These are phyloP conservation scores for Coleophora flavipennella DNA, from an alignment of 2,888 invertebrate species.

Conservation along the genomic window DNA sequence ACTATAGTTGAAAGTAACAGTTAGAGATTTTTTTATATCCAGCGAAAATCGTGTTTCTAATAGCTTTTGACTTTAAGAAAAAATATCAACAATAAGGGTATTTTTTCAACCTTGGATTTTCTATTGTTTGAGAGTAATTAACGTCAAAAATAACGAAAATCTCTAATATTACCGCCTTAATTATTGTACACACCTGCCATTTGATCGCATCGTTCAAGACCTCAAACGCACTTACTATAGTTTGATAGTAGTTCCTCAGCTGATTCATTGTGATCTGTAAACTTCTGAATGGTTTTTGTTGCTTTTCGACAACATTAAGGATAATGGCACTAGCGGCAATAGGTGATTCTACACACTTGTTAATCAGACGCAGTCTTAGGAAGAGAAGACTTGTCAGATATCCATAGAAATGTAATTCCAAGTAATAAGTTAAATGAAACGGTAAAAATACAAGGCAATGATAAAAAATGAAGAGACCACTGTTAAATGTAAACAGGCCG, in stretches of 20 bases:
- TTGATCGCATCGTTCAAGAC: conserved; percentile 41
- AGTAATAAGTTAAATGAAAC: conserved; percentile 20
- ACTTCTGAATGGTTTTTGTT: conserved; percentile 19
- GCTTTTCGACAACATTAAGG: conserved; percentile 18
- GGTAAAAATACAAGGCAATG: conserved; percentile 15
- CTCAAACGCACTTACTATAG: conserved; percentile 35
- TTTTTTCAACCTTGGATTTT: too few species aligned
- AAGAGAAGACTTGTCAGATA: conserved; percentile 37
- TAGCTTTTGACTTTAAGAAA: too few species aligned
- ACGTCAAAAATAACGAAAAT: too few species aligned
- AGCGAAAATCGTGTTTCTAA: too few species aligned
- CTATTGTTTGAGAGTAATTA: too few species aligned
- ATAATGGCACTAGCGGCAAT: conserved; percentile 24
- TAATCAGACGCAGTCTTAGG: conserved; percentile 36
- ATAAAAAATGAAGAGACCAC: neutral
- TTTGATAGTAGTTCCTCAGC: conserved; percentile 41
- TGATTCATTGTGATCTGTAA: conserved; percentile 24
- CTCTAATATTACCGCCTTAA: too few species aligned
- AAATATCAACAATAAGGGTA: too few species aligned
- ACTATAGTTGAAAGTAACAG: too few species aligned
- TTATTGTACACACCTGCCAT: conserved; percentile 45
- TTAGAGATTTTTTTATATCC: too few species aligned
- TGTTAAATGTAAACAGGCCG: conserved; percentile 16
- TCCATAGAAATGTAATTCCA: conserved; percentile 37
- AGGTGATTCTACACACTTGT: conserved; percentile 34